Evolutionary conservation across 2,888 invertebrate genomes (phyloP).

Genomic region (Tryphoninae sp.): DNA sequence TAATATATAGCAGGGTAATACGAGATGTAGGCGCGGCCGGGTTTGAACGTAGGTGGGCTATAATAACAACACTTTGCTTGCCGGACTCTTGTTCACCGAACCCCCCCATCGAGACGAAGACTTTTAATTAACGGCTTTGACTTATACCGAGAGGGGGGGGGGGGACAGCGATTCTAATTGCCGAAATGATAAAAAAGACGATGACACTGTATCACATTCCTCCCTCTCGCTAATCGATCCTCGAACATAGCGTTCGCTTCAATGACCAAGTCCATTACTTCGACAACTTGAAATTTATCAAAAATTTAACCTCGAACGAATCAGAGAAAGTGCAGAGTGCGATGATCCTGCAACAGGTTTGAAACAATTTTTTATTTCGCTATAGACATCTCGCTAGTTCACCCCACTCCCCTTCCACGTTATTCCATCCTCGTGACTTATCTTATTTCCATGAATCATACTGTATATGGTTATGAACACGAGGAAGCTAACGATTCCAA

Average conservation of each 20-base stretch:
- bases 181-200: conserved; percentile 28
- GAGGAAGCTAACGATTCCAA: conserved; percentile 42
- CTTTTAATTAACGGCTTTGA: conserved; percentile 58
- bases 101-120: conserved; percentile 5
- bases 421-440: not conserved
- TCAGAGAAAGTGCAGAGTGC: no score
- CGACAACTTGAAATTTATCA: not conserved
- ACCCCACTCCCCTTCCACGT: no score
- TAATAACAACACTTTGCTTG: conserved; percentile 42
- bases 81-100: conserved; percentile 33
- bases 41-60: conserved; percentile 51
- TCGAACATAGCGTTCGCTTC: not conserved
- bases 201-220: conserved; percentile 19
- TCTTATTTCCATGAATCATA: not conserved
- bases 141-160: conserved; percentile 16
- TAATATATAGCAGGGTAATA: conserved; percentile 34
- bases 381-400: no score
- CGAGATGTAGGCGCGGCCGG: conserved; percentile 56
- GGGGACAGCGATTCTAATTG: conserved; percentile 36
- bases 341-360: no score
- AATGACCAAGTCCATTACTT: not conserved
- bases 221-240: not conserved
- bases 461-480: not conserved
- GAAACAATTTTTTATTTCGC: no score
- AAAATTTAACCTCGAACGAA: not conserved